phyloP scores from a whole-genome alignment of 2,113 vertebrate species.

The Equus przewalskii region DNA sequence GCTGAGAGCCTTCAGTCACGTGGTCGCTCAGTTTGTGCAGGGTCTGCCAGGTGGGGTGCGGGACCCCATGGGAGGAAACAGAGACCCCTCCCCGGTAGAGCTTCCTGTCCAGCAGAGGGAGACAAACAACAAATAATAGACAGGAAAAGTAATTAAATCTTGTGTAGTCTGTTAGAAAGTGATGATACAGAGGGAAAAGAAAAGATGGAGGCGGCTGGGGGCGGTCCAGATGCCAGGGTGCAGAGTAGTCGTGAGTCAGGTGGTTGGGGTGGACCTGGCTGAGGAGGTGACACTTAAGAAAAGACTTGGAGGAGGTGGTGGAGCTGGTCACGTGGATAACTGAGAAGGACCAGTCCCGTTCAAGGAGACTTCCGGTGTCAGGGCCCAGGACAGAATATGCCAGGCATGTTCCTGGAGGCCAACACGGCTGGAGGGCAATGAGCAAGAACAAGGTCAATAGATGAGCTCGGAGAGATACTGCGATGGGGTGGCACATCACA shows the following conservation, averaged over 20 bases:
- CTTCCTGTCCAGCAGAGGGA: background rate
- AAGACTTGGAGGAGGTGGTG: background rate
- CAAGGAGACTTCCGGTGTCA: accelerated
- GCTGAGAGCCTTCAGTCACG: background rate
- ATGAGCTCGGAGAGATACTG: background rate
- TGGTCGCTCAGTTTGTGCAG: too few relatives aligned
- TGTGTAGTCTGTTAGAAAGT: accelerated
- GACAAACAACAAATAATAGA: background rate
- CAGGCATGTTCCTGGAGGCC: accelerated
- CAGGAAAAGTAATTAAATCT: accelerated
- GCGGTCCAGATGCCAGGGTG: accelerated
- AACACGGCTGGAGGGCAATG: background rate
- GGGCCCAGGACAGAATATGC: background rate
- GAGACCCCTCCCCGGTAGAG: accelerated
- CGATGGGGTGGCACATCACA: too few relatives aligned
- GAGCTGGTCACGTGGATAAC: background rate
- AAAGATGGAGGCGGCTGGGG: too few relatives aligned
- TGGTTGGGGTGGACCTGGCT: background rate
- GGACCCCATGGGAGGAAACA: too few relatives aligned
- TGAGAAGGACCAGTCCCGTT: background rate
- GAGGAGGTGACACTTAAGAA: background rate
- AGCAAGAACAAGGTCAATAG: background rate
- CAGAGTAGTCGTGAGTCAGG: background rate
- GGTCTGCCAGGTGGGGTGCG: background rate
- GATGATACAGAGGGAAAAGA: accelerated